Evolutionary conservation across 2,888 invertebrate species (phyloP).

Genomic region (Marronus borbonicus): DNA sequence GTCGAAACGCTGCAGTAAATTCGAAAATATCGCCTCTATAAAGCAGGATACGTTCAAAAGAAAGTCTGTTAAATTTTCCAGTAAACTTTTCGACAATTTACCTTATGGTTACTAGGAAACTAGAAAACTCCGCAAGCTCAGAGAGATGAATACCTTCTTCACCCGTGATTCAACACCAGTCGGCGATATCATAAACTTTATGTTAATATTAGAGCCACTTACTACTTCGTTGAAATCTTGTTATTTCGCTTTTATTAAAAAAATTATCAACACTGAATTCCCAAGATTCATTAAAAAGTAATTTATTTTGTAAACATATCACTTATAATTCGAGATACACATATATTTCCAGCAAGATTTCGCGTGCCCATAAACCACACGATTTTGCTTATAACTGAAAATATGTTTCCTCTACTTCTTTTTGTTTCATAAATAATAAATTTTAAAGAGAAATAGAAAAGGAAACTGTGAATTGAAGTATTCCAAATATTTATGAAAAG

Average conservation of each 20-base stretch:
- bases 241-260: constrained; percentile 8
- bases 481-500: too few relatives aligned
- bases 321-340: background rate
- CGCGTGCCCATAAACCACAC: background rate
- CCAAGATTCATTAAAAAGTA: constrained; percentile 11
- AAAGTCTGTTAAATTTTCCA: too few relatives aligned
- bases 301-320: constrained; percentile 6
- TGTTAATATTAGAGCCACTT: constrained; percentile 10
- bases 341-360: background rate
- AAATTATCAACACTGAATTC: constrained; percentile 10
- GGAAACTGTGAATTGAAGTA: too few relatives aligned
- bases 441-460: background rate
- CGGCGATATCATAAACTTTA: background rate
- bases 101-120: background rate
- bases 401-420: background rate
- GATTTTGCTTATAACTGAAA: background rate
- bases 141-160: background rate
- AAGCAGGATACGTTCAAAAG: too few relatives aligned
- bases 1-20: too few relatives aligned
- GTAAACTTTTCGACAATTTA: too few relatives aligned
- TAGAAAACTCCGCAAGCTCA: background rate
- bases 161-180: background rate
- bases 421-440: background rate
- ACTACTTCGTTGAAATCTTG: background rate
- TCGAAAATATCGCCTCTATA: too few relatives aligned